Conservation (phyloP, 2,113 vertebrate genomes). For the Notarius lentiginosus region DNA sequence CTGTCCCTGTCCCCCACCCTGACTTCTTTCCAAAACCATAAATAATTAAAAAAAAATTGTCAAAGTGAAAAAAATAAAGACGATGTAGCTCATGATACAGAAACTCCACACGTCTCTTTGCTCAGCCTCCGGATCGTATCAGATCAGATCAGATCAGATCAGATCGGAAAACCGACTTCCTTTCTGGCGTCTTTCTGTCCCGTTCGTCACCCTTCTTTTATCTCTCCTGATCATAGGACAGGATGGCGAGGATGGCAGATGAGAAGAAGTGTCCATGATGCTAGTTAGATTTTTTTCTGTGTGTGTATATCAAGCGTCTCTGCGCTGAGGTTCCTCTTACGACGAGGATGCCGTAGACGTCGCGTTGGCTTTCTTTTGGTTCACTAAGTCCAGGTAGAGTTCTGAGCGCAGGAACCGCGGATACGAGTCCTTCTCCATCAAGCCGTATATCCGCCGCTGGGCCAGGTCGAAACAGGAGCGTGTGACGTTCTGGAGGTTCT, state of each 20-base stretch:
- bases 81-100: slow-evolving; percentile 6
- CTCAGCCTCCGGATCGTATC: neutral
- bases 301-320: slow-evolving; percentile 22
- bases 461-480: slow-evolving; percentile 92
- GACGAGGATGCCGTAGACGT: slow-evolving; percentile 81
- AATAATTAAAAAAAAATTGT: slow-evolving; percentile 49
- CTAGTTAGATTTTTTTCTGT: slow-evolving; percentile 23
- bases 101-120: slow-evolving; percentile 7
- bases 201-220: slow-evolving; percentile 35
- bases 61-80: slow-evolving; percentile 33
- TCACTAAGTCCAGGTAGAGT: slow-evolving; percentile 92
- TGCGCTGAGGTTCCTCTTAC: slow-evolving; percentile 48
- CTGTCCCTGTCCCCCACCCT: slow-evolving; percentile 43
- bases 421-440: slow-evolving; percentile 99
- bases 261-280: slow-evolving; percentile 57
- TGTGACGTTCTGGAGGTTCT: slow-evolving; percentile 90
- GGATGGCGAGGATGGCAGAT: slow-evolving; percentile 62
- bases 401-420: slow-evolving; percentile 96
- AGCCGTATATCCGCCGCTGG: slow-evolving; percentile 92
- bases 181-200: slow-evolving; percentile 38
- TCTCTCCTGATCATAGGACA: slow-evolving; percentile 46
- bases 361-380: slow-evolving; percentile 90
- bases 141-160: too few relatives aligned
- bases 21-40: slow-evolving; percentile 52
- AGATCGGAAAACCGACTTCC: neutral